phyloP scores from a whole-genome alignment of 2,888 invertebrate genomes.

The Sminthurides aquaticus region DNA sequence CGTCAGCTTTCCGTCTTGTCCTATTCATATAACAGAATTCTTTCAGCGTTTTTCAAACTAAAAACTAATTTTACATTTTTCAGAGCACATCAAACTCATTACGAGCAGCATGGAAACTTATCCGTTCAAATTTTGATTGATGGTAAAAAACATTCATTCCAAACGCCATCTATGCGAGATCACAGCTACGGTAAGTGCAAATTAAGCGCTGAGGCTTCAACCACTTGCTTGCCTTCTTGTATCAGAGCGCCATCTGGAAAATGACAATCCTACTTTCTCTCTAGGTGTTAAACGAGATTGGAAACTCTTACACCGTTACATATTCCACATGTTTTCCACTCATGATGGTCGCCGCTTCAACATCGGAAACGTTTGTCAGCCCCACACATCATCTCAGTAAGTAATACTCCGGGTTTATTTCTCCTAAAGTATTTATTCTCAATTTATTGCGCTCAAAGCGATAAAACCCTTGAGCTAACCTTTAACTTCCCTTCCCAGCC shows the following conservation, averaged over 20 bases:
- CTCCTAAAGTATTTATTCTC: too few species aligned
- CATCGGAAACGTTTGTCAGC: constrained; percentile 69
- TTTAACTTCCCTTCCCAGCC: constrained; percentile 47
- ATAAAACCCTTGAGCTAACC: background rate
- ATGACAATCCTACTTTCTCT: too few species aligned
- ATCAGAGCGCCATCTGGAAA: too few species aligned
- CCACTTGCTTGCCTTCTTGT: too few species aligned
- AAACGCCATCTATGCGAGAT: constrained; percentile 64
- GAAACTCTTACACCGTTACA: constrained; percentile 67
- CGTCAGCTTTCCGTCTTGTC: too few species aligned
- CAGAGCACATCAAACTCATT: constrained; percentile 71
- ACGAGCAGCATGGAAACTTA: constrained; percentile 69
- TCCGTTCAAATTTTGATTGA: constrained; percentile 57
- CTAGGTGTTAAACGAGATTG: constrained; percentile 64
- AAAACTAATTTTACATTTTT: constrained; percentile 36
- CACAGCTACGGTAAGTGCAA: constrained; percentile 63
- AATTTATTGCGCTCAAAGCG: too few species aligned
- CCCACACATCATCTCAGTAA: constrained; percentile 58
- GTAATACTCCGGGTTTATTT: too few species aligned
- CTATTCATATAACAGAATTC: constrained; percentile 11
- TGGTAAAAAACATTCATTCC: constrained; percentile 49
- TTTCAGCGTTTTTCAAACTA: too few species aligned
- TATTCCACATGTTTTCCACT: constrained; percentile 67
- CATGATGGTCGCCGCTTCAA: constrained; percentile 62
- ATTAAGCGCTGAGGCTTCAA: too few species aligned